Evolutionary conservation across 2,797 vertebrate genomes (phyloP), one percentile per base, ranked within the genome.

Genomic region (Gouania willdenowi): DNA sequence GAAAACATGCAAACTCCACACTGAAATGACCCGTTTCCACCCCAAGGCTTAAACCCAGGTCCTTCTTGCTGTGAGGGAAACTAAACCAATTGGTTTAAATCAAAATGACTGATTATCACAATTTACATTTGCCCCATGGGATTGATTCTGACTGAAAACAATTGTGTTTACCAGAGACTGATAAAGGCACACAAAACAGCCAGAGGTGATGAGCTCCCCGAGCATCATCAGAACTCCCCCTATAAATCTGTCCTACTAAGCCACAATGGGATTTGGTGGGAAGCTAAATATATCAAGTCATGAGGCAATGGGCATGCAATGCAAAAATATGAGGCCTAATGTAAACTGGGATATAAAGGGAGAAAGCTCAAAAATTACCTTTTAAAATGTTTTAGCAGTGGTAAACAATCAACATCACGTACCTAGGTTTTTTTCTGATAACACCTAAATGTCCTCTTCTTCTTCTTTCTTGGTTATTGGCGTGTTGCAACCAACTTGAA

Each of bases 241-340:
- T 13, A 65, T 77, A 46, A 69, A 76, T 71, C 59, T 52, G 20
- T 15, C 51, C 38, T 6, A 37, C 48, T 37, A 38, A 69, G 18
- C 49, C 53, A 52, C 48, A 44, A 46, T 20, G 30, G 45, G 59
- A 58, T 55, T 82, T 67, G 25, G 15, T 41, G 32, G 38, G 30
- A 28, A 4, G 19, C 62, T 81, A 72, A 55, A 68, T 46, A 69
- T 74, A 76, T 71, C 16, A 41, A 51, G 51, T 30, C 44, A 73
- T 61, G 65, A 73, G 57, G 57, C 66, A 83, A 75, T 17, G 19
- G 21, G 19, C 26, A 41, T 20, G 59, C 58, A 66, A 55, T 47
- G 28, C 17, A 33, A 34, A 55, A 59, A 51, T 48, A 31, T 15
- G 4, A 6, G 35, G 51, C 15, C 12, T 15, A 11, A 10, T 4